Percentiles rank a stretch among this genome's conserved stretches.
Conservation (phyloP, 2,888 invertebrate genomes). For the Brachylomia viminalis region DNA sequence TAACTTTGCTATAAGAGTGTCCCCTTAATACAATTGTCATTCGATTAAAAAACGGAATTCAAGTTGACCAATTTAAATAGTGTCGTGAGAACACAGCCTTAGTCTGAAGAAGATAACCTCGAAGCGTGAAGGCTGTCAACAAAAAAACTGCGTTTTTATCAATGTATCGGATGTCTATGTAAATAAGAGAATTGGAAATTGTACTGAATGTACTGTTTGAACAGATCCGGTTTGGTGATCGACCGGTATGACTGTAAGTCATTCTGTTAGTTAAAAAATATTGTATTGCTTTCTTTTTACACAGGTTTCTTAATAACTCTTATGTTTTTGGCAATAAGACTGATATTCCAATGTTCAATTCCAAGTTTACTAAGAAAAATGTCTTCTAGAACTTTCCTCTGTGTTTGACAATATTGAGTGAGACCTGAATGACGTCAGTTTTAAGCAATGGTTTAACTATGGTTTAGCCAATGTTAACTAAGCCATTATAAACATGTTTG, state of each 20-base stretch:
- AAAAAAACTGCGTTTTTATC: slow-evolving; percentile 22
- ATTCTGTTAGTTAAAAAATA: slow-evolving; percentile 43
- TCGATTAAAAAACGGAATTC: slow-evolving; percentile 15
- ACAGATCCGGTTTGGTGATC: slow-evolving; percentile 68
- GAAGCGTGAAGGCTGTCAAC: slow-evolving; percentile 35
- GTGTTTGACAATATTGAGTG: slow-evolving; percentile 4
- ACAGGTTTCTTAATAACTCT: slow-evolving; percentile 8
- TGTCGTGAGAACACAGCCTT: neutral
- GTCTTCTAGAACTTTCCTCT: slow-evolving; percentile 48
- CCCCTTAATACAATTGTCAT: neutral
- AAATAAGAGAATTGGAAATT: slow-evolving; percentile 31
- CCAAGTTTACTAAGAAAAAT: slow-evolving; percentile 3
- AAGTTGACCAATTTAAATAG: slow-evolving; percentile 10
- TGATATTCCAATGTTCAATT: slow-evolving; percentile 37
- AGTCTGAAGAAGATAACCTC: slow-evolving; percentile 32
- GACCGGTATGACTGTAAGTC: slow-evolving; percentile 42
- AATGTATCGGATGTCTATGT: slow-evolving; percentile 16
- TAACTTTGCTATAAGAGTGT: neutral
- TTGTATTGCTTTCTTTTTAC: slow-evolving; percentile 60
- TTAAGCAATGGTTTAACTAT: slow-evolving; percentile 1
- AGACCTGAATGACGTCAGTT: slow-evolving; percentile 28
- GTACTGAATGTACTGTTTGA: slow-evolving; percentile 50
- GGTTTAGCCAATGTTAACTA: slow-evolving; percentile 9
- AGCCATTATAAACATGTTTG: slow-evolving; percentile 19
- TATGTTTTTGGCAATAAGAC: slow-evolving; percentile 33